These are phyloP conservation scores for Pagetopsis macropterus DNA, from an alignment of 2,797 vertebrate species.

Conservation along the genomic window DNA sequence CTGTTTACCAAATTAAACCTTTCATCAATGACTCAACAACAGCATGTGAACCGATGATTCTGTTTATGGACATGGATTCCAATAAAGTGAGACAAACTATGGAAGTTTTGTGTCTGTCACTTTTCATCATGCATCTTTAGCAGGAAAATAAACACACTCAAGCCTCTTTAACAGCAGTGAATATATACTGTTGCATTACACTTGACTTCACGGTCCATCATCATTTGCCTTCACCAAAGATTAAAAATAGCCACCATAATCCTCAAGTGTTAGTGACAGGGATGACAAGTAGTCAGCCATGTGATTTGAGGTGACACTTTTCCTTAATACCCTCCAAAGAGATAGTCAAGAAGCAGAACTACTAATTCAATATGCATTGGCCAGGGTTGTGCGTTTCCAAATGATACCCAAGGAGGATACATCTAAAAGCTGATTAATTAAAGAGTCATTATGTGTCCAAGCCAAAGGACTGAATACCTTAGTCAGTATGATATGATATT, in stretches of 20 bases:
- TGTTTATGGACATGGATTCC: slow-evolving; percentile 11
- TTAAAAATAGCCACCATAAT: slow-evolving; percentile 5
- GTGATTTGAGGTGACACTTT: not conserved
- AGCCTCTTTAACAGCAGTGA: not conserved
- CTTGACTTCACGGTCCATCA: not conserved
- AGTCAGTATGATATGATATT: not conserved
- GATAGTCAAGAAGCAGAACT: too few species aligned
- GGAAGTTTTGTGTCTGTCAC: not conserved
- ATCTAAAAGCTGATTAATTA: not conserved
- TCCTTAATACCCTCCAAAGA: too few species aligned
- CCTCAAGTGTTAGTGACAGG: slow-evolving; percentile 3
- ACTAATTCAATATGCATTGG: too few species aligned
- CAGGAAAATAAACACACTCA: not conserved
- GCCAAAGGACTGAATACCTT: not conserved
- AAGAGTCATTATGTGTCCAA: not conserved
- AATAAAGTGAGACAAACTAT: slow-evolving; percentile 13
- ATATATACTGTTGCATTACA: not conserved
- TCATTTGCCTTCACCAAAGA: slow-evolving; percentile 11
- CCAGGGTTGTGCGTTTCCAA: not conserved
- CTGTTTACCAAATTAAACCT: not conserved
- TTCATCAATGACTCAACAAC: slow-evolving; percentile 14
- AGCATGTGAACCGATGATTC: not conserved
- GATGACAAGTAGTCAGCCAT: not conserved
- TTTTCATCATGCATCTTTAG: not conserved
- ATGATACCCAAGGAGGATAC: not conserved